These are phyloP conservation scores for Parnassius mnemosyne DNA, from an alignment of 2,888 invertebrate genomes.

Conservation along the genomic window DNA sequence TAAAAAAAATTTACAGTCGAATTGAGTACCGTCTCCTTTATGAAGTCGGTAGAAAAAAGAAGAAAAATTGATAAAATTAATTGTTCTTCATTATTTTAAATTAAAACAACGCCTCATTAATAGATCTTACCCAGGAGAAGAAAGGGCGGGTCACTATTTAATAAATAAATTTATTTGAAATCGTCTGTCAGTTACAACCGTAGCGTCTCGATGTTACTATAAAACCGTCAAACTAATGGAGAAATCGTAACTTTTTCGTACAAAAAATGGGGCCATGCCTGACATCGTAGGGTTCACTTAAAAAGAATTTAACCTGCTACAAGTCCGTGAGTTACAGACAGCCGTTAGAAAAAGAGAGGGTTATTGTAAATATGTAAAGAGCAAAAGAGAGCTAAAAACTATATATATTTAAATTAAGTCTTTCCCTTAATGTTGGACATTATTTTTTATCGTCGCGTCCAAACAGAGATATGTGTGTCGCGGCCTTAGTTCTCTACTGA, in stretches of 20 bases:
- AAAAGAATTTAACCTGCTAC: slow-evolving; percentile 65
- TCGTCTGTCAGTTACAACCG: slow-evolving; percentile 20
- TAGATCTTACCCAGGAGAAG: too few species aligned
- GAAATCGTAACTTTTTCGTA: slow-evolving; percentile 45
- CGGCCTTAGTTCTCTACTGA: slow-evolving; percentile 34
- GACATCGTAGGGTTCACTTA: slow-evolving; percentile 63
- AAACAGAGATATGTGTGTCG: slow-evolving; percentile 74
- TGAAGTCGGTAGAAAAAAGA: too few species aligned
- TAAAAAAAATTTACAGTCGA: too few species aligned
- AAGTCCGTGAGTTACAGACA: slow-evolving; percentile 63
- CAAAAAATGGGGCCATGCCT: slow-evolving; percentile 42
- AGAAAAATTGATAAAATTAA: too few species aligned
- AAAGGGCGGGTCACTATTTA: too few species aligned
- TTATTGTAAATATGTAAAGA: slow-evolving; percentile 28
- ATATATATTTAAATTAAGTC: slow-evolving; percentile 77
- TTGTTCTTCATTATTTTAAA: too few species aligned
- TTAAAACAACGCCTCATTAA: too few species aligned
- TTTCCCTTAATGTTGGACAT: slow-evolving; percentile 72
- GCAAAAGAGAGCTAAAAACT: slow-evolving; percentile 43
- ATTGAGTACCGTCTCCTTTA: too few species aligned
- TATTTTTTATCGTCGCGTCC: slow-evolving; percentile 74
- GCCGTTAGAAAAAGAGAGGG: slow-evolving; percentile 43
- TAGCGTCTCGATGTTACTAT: slow-evolving; percentile 38
- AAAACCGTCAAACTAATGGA: slow-evolving; percentile 51
- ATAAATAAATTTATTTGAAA: too few species aligned